phyloP scores from a whole-genome alignment of 2,797 vertebrate species.

The Enteromius argenteus region DNA sequence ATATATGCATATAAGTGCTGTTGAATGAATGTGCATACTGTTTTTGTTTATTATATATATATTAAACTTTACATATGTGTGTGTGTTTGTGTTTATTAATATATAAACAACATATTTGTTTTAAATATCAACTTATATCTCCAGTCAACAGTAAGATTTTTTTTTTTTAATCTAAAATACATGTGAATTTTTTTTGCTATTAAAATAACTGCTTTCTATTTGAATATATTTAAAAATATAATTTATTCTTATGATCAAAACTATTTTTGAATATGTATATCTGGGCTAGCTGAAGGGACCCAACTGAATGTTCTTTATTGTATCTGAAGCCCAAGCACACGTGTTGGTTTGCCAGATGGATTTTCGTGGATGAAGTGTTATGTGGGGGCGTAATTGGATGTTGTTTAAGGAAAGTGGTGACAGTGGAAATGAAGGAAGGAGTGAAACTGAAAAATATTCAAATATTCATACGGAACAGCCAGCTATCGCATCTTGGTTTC shows the following conservation, averaged over 20 bases:
- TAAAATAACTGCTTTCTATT: neutral
- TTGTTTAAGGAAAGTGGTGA: slow-evolving; percentile 49
- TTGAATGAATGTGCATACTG: no score
- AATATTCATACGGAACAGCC: slow-evolving; percentile 9
- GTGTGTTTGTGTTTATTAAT: no score
- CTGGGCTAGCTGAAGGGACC: slow-evolving; percentile 2
- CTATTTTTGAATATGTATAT: neutral
- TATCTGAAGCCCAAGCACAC: slow-evolving; percentile 28
- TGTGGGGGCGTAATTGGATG: slow-evolving; percentile 50
- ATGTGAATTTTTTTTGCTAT: no score
- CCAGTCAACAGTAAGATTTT: neutral
- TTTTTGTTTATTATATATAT: no score
- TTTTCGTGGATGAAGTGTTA: slow-evolving; percentile 46
- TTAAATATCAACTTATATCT: no score
- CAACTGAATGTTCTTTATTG: slow-evolving; percentile 15
- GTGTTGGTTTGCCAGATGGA: slow-evolving; percentile 47
- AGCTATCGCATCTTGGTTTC: neutral
- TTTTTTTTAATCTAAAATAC: no score
- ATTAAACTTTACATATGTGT: no score
- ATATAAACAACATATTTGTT: no score
- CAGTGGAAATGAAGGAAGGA: slow-evolving; percentile 43
- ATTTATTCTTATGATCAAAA: neutral
- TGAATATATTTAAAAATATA: neutral
- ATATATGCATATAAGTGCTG: neutral
- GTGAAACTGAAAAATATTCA: slow-evolving; percentile 37